A percentile compares a stretch with the other conserved stretches of the same genome.
phyloP scores from a whole-genome alignment of 2,888 invertebrate species.

The Eucriotettix oculatus region DNA sequence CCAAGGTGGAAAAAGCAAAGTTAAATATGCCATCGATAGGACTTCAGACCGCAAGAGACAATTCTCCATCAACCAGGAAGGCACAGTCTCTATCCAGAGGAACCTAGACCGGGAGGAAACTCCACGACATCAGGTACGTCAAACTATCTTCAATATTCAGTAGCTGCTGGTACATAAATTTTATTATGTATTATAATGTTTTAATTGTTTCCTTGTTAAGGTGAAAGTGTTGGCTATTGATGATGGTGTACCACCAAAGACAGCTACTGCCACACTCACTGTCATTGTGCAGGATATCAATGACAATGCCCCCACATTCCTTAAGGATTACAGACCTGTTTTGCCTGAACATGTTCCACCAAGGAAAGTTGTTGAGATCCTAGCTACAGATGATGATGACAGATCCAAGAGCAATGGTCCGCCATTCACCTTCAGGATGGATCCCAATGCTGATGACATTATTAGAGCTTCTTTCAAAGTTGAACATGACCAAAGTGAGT shows the following conservation, averaged over 20 bases:
- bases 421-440: conserved; percentile 87
- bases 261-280: conserved; percentile 83
- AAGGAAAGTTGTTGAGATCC: conserved; percentile 78
- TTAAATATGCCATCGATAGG: conserved; percentile 26
- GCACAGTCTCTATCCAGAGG: conserved; percentile 85
- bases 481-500: conserved; percentile 85
- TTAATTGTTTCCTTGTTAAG: conserved; percentile 16
- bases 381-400: conserved; percentile 88
- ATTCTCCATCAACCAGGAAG: conserved; percentile 37
- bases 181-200: not conserved
- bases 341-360: conserved; percentile 85
- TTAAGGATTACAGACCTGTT: conserved; percentile 83
- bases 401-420: conserved; percentile 89
- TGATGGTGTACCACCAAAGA: conserved; percentile 83
- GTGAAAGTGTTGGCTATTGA: conserved; percentile 92
- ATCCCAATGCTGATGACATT: conserved; percentile 84
- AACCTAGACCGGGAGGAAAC: conserved; percentile 87
- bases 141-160: no score
- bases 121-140: conserved; percentile 63
- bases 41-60: conserved; percentile 33
- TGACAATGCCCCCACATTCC: conserved; percentile 85
- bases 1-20: conserved; percentile 83
- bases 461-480: conserved; percentile 90
- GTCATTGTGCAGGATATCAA: conserved; percentile 92
- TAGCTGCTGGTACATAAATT: not conserved